phyloP scores from a whole-genome alignment of 1,140 invertebrate species.

The Tetragnatha versicolor region DNA sequence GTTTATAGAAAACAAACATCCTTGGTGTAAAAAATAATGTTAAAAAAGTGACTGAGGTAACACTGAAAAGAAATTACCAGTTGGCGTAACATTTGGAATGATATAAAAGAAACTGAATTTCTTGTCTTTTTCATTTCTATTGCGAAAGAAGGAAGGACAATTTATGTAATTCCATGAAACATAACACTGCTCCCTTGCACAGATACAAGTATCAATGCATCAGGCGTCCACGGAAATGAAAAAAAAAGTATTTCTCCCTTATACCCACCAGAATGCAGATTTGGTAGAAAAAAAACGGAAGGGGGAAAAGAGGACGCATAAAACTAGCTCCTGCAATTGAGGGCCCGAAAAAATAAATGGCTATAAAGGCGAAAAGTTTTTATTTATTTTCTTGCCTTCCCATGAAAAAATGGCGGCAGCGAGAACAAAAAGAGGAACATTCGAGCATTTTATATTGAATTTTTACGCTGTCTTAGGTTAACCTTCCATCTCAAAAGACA shows the following conservation, averaged over 20 bases:
- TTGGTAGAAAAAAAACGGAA: neutral
- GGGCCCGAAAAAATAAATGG: conserved; percentile 5
- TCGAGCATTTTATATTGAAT: conserved; percentile 39
- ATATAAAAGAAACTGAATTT: too few relatives aligned
- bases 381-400: neutral
- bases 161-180: neutral
- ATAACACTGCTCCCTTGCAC: too few relatives aligned
- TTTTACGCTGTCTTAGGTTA: conserved; percentile 40
- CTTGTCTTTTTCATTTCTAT: neutral
- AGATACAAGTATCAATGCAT: too few relatives aligned
- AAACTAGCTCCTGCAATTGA: neutral
- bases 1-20: too few relatives aligned
- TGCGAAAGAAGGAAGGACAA: neutral
- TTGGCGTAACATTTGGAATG: too few relatives aligned
- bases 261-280: neutral
- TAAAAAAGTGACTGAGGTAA: too few relatives aligned
- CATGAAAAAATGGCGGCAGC: neutral
- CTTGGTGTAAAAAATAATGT: too few relatives aligned
- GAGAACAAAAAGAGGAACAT: neutral
- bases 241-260: neutral
- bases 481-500: conserved; percentile 33
- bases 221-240: too few relatives aligned
- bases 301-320: neutral
- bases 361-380: conserved; percentile 1
- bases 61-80: too few relatives aligned